Percentiles rank a stretch among this genome's conserved stretches.
These are phyloP conservation scores for Anguilla pacifica DNA, from an alignment of 2,797 vertebrate genomes.

Conservation along the genomic window DNA sequence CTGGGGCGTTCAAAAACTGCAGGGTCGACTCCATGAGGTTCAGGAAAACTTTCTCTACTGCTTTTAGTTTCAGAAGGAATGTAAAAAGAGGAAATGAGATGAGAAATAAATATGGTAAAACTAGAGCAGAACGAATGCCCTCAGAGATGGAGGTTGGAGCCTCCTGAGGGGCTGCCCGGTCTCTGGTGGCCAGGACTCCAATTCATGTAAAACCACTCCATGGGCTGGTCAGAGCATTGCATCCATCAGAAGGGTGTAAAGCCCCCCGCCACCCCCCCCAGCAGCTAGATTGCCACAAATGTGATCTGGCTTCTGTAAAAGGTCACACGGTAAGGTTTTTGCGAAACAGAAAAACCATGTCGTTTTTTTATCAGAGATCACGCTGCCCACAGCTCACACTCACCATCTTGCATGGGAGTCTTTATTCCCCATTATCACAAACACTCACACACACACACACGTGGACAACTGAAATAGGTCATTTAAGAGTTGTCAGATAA, in stretches of 20 bases:
- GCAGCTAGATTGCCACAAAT: slow-evolving; percentile 34
- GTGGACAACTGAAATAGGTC: slow-evolving; percentile 20
- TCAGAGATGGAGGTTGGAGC: background rate
- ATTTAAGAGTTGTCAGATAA: background rate
- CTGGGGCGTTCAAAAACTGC: background rate
- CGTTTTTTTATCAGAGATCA: slow-evolving; percentile 61
- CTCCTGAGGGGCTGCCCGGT: background rate
- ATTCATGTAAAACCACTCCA: no score
- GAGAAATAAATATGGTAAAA: background rate
- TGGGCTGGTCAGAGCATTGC: slow-evolving; percentile 31
- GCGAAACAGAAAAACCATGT: slow-evolving; percentile 38
- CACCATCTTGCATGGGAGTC: slow-evolving; percentile 45
- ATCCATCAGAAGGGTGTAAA: no score
- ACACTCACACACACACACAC: background rate
- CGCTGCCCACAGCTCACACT: slow-evolving; percentile 41
- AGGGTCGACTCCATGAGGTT: background rate
- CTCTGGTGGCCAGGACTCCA: no score
- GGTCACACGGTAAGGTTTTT: slow-evolving; percentile 45
- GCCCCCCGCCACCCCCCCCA: no score
- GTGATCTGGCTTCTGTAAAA: slow-evolving; percentile 38
- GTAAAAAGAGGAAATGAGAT: background rate
- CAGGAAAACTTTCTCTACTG: background rate
- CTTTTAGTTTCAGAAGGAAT: background rate
- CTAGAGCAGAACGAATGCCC: background rate
- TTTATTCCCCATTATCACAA: slow-evolving; percentile 27